phyloP scores from a whole-genome alignment of 1,140 invertebrate species.

The Drosophila bocki region DNA sequence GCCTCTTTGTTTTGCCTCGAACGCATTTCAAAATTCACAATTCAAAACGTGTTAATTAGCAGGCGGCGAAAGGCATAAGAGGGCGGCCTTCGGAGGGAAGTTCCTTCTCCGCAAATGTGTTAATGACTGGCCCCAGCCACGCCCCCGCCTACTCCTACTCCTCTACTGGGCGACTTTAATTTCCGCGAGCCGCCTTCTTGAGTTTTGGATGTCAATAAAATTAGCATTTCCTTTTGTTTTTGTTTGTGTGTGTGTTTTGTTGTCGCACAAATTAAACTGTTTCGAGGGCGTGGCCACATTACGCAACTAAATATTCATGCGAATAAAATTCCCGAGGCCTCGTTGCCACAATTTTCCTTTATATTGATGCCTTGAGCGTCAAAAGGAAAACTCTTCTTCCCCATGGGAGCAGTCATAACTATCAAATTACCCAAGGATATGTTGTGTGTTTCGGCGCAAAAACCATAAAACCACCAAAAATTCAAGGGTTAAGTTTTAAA shows the following conservation, averaged over 20 bases:
- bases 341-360: constrained; percentile 2
- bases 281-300: constrained; percentile 55
- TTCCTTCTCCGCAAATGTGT: constrained; percentile 68
- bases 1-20: constrained; percentile 21
- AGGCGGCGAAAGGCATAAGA: constrained; percentile 35
- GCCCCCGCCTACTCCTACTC: background rate
- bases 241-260: constrained; percentile 61
- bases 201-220: constrained; percentile 77
- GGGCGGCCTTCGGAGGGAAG: constrained; percentile 3
- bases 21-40: constrained; percentile 81
- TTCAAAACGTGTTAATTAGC: constrained; percentile 83
- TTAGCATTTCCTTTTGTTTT: constrained; percentile 75
- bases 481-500: constrained; percentile 51
- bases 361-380: constrained; percentile 26
- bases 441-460: constrained; percentile 49
- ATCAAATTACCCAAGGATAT: constrained; percentile 76
- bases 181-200: constrained; percentile 60
- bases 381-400: background rate
- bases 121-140: constrained; percentile 64
- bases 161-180: constrained; percentile 63
- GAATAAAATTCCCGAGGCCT: constrained; percentile 46
- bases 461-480: constrained; percentile 48
- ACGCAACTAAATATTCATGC: constrained; percentile 82
- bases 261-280: constrained; percentile 76
- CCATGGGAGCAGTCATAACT: constrained; percentile 53